These are phyloP conservation scores for Hydrozoanthus gracilis DNA, from an alignment of 92 coral and sea anemone genomes.

Conservation along the genomic window DNA sequence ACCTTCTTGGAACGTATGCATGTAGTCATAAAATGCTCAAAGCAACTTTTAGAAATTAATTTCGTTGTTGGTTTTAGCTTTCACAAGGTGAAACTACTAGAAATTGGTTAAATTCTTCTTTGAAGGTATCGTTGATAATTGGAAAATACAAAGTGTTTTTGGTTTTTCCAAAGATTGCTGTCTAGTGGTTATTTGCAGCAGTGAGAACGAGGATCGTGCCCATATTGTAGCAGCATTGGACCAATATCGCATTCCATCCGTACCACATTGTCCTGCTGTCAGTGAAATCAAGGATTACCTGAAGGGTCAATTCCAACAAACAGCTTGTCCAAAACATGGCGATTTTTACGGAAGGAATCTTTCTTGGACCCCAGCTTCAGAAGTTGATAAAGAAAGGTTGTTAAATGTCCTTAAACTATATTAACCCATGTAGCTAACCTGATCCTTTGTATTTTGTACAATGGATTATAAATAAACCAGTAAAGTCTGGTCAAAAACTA, in stretches of 20 bases:
- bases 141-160: too few species aligned
- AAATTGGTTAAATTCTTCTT: too few species aligned
- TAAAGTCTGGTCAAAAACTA: too few species aligned
- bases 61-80: too few species aligned
- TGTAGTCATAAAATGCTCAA: too few species aligned
- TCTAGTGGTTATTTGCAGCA: constrained; percentile 82
- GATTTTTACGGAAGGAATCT: constrained; percentile 51
- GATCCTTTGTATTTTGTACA: too few species aligned
- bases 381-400: constrained; percentile 72
- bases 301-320: constrained; percentile 54
- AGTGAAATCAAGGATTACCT: constrained; percentile 61
- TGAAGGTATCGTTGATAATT: too few species aligned
- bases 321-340: constrained; percentile 40
- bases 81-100: too few species aligned
- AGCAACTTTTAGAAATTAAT: too few species aligned
- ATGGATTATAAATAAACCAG: too few species aligned
- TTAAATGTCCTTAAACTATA: background rate
- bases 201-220: constrained; percentile 83
- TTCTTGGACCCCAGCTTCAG: constrained; percentile 80
- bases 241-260: constrained; percentile 64
- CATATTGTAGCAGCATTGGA: constrained; percentile 85
- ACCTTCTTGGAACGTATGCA: too few species aligned
- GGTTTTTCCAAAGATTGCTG: constrained; percentile 54
- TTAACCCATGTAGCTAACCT: too few species aligned
- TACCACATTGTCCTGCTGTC: constrained; percentile 65